These are phyloP conservation scores for Muricea muricata DNA, from an alignment of 92 coral and sea anemone genomes.

Conservation along the genomic window DNA sequence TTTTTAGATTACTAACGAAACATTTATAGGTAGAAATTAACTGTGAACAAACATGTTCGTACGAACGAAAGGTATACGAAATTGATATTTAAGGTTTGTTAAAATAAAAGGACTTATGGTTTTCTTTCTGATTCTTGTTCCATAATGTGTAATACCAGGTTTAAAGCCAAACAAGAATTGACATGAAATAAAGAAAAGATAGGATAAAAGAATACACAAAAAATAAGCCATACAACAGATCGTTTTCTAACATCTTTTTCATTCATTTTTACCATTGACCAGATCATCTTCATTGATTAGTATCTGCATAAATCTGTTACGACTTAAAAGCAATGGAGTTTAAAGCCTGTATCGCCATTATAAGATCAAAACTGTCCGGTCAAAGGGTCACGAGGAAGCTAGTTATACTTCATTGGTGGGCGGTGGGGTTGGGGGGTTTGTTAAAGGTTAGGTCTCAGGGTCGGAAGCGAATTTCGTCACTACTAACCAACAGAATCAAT, in stretches of 20 bases:
- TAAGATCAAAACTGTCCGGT: no score
- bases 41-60: no score
- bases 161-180: no score
- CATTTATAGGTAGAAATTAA: no score
- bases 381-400: not conserved
- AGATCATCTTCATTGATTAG: not conserved
- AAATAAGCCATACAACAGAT: not conserved
- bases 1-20: no score
- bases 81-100: not conserved
- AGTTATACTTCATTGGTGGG: not conserved
- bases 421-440: not conserved
- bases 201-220: not conserved
- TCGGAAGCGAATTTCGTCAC: not conserved
- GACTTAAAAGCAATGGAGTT: not conserved
- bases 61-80: no score
- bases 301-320: not conserved
- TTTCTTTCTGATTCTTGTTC: no score
- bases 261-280: not conserved
- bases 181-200: not conserved
- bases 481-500: no score
- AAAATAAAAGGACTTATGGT: no score
- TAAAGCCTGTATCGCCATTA: not conserved
- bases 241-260: not conserved
- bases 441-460: not conserved
- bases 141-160: no score